Evolutionary conservation across 1,140 invertebrate genomes (phyloP), one percentile per base, ranked within the genome.

Genomic region (Drosophila kikkawai): DNA sequence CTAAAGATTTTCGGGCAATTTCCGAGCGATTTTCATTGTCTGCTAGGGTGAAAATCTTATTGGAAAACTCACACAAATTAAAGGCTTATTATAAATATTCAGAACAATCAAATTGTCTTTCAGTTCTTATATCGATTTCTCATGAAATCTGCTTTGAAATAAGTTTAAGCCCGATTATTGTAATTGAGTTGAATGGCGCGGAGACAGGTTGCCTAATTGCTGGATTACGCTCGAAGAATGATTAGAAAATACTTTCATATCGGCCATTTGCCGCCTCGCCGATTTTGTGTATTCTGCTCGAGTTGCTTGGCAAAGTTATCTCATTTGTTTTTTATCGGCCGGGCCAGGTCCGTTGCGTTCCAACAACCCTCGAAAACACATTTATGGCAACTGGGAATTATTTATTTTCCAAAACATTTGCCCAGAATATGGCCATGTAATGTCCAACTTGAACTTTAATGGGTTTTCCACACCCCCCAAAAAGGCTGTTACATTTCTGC

Each of bases 381-480:
- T 82, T 82, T 82, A 74, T 68, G 64, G 64, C 48, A 63, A 78
- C 75, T 51, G 64, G 41, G 71, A 70, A 78, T 79, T 73, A 79
- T 79, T 73, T 71, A 78, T 79, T 78, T 78, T 79, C 50, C 50
- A 75, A 68, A 82, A 67, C 47, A 75, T 82, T 82, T 70, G 66
- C 71, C 68, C 81, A 64, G 77, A 74, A 77, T 77, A 60, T 64
- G 70, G 81, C 50, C 60, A 47, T 66, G 71, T 84, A 83, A 80
- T 82, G 74, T 65, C 56, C 73, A 79, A 80, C 80, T 88, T 90
- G 73, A 87, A 90, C 83, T 88, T 88, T 80, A 80, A 74, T 50
- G 47, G 47, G 44, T 50, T 84, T 80, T 70, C 50, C 29, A 36
- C 63, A 37, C 50, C 41, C 75, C 50, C 42, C 7, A 32, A 32